A percentile compares a stretch with the other conserved stretches of the same genome.
These are phyloP conservation scores for Micrastur ruficollis DNA, from an alignment of 2,797 vertebrate genomes.

Conservation along the genomic window DNA sequence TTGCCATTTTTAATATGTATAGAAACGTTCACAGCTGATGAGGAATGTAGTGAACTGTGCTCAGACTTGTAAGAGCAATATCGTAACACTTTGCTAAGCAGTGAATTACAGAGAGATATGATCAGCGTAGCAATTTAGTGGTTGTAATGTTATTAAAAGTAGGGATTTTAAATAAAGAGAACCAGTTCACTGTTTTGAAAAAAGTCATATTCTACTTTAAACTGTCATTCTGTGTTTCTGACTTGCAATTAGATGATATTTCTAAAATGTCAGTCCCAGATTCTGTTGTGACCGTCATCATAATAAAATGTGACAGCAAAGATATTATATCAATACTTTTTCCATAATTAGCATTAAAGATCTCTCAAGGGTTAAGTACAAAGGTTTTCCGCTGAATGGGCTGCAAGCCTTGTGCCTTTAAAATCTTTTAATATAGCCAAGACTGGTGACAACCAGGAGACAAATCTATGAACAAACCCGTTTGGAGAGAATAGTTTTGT, in stretches of 20 bases:
- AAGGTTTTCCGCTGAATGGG: constrained; percentile 73
- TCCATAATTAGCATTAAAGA: constrained; percentile 91
- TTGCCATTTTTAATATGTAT: neutral
- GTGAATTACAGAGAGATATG: constrained; percentile 13
- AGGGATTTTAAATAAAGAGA: constrained; percentile 65
- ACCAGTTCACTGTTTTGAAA: constrained; percentile 67
- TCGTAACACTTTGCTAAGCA: neutral
- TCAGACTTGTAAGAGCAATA: constrained; percentile 33
- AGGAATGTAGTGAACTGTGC: constrained; percentile 16
- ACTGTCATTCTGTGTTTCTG: constrained; percentile 77
- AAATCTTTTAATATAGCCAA: constrained; percentile 78
- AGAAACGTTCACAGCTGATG: neutral
- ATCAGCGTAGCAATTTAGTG: constrained; percentile 45
- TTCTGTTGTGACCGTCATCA: constrained; percentile 71
- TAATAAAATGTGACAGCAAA: constrained; percentile 90
- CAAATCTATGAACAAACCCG: constrained; percentile 77
- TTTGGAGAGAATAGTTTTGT: constrained; percentile 76
- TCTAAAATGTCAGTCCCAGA: constrained; percentile 74
- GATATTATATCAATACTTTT: constrained; percentile 91
- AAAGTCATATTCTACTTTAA: constrained; percentile 74
- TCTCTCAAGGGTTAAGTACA: constrained; percentile 83
- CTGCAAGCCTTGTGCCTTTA: constrained; percentile 75
- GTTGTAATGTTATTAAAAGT: constrained; percentile 62
- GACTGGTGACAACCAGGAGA: constrained; percentile 78
- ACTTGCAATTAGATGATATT: constrained; percentile 77